phyloP scores from a whole-genome alignment of 2,888 invertebrate species.

The Caenorhabditis sinica region DNA sequence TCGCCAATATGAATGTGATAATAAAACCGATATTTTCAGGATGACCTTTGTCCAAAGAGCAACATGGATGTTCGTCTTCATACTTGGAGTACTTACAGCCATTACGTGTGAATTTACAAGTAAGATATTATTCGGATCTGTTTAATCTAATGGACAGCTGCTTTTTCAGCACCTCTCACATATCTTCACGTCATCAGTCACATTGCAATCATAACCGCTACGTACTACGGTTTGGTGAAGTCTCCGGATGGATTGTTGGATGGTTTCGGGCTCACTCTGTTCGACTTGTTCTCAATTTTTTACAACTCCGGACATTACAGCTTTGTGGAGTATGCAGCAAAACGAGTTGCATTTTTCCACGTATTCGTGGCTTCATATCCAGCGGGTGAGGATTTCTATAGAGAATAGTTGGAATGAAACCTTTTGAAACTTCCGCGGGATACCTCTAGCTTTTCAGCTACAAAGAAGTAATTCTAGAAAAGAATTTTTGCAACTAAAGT shows the following conservation, averaged over 20 bases:
- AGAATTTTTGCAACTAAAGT: no score
- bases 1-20: neutral
- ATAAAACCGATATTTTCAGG: constrained; percentile 26
- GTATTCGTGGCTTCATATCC: constrained; percentile 29
- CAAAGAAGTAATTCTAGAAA: no score
- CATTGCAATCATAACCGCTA: constrained; percentile 2
- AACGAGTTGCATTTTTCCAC: constrained; percentile 26
- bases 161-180: constrained; percentile 40
- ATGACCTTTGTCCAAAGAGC: constrained; percentile 30
- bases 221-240: constrained; percentile 26
- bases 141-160: neutral
- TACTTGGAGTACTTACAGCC: constrained; percentile 15
- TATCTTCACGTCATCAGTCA: constrained; percentile 36
- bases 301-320: neutral
- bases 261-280: constrained; percentile 42
- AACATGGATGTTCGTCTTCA: constrained; percentile 30
- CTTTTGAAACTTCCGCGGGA: no score
- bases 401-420: neutral
- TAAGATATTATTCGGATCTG: constrained; percentile 12
- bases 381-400: constrained; percentile 8
- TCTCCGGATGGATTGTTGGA: constrained; percentile 46
- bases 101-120: constrained; percentile 36
- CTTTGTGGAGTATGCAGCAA: constrained; percentile 28
- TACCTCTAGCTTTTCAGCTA: no score
- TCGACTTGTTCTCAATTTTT: constrained; percentile 27